Base-by-base conservation (phyloP, 1,140 invertebrate species). In the Drosophila bifasciata region DNA sequence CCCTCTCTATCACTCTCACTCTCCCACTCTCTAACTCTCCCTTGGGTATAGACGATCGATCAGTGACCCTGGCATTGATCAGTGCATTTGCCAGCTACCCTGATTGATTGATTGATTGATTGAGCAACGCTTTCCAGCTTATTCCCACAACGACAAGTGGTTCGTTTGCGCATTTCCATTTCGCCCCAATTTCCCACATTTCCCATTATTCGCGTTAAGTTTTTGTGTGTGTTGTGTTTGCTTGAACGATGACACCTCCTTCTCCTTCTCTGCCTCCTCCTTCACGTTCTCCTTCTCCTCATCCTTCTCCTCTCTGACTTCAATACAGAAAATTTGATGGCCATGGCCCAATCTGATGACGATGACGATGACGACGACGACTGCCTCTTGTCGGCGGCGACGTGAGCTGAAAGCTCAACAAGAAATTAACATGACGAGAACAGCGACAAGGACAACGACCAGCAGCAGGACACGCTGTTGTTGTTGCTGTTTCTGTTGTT, bases 341-440 rank as follows among this genome's bases (percentile, higher is more conserved):
- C 36, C 63, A 39, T 13, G 32, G 32, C 32, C 32, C 32, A 36
- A 36, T 13, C 32, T 6, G 23, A 25, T 1, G 23, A 25, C 32
- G 11, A 36, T 11, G 32, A 11, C 23, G 23, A 25, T 1, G 23
- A 25, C 32, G 11, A 36, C 32, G 32, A 11, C 32, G 64, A 68
- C 58, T 61, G 66, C 17, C 59, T 44, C 59, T 62, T 63, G 51
- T 67, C 15, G 40, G 21, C 23, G 48, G 23, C 39, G 59, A 73
- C 73, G 73, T 76, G 73, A 76, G 69, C 73, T 68, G 73, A 76
- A 76, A 76, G 53, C 52, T 36, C 57, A 76, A 73, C 52, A 57
- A 68, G 69, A 76, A 73, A 76, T 76, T 76, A 76, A 76, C 62
- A 61, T 71, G 56, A 72, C 41, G 46, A 56, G 36, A 15, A 28